A percentile compares a stretch with the other conserved stretches of the same genome.
Conservation (phyloP, 2,797 vertebrate genomes). For the Micropoecilia bifurca region DNA sequence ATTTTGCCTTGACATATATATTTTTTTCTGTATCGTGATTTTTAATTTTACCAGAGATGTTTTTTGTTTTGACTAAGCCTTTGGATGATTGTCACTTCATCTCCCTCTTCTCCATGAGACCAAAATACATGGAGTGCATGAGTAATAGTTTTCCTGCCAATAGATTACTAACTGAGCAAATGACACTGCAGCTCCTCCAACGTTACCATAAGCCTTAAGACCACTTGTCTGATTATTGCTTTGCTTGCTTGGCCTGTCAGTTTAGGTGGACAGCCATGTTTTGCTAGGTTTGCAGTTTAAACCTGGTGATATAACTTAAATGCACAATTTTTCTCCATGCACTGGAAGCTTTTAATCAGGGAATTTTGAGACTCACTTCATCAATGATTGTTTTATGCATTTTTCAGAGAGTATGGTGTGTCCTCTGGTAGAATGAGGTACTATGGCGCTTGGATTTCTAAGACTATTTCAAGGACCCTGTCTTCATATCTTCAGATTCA, state of each 20-base stretch:
- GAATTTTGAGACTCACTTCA: too few relatives aligned
- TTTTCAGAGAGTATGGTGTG: too few relatives aligned
- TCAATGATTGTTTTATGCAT: too few relatives aligned
- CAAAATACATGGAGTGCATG: not conserved
- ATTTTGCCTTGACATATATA: not conserved
- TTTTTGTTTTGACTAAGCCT: not conserved
- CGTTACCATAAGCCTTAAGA: not conserved
- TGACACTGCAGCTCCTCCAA: not conserved
- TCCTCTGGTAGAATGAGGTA: too few relatives aligned
- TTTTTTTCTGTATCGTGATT: not conserved
- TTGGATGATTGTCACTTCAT: not conserved
- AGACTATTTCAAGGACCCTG: too few relatives aligned
- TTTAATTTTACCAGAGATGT: not conserved
- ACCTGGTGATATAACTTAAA: too few relatives aligned
- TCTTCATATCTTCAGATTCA: too few relatives aligned
- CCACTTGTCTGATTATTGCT: not conserved
- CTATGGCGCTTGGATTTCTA: too few relatives aligned
- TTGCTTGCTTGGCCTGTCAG: not conserved
- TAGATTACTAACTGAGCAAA: not conserved
- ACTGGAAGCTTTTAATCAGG: too few relatives aligned
- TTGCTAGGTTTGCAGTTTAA: not conserved
- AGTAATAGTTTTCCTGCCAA: not conserved
- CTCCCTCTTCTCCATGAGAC: not conserved
- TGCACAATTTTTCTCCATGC: too few relatives aligned
- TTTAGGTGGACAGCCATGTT: not conserved